Percentiles rank a stretch among this genome's conserved stretches.
phyloP scores from a whole-genome alignment of 2,113 vertebrate genomes.

The Cavia porcellus region DNA sequence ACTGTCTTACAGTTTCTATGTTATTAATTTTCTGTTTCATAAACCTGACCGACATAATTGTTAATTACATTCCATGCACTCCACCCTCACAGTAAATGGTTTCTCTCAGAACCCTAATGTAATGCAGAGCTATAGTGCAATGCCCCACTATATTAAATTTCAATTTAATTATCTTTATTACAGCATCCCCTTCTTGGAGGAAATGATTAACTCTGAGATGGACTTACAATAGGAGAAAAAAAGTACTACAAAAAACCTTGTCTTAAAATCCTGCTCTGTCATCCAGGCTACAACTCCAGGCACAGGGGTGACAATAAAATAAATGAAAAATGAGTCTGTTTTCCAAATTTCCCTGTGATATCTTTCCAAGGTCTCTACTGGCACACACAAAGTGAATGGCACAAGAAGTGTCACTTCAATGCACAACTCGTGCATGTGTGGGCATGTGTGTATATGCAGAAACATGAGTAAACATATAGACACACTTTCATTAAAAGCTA shows the following conservation, averaged over 20 bases:
- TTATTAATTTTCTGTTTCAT: slow-evolving; percentile 83
- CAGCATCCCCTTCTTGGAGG: slow-evolving; percentile 76
- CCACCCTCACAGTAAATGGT: slow-evolving; percentile 72
- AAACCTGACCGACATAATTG: slow-evolving; percentile 83
- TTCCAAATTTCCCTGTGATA: slow-evolving; percentile 12
- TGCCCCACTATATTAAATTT: slow-evolving; percentile 82
- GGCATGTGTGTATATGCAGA: accelerated
- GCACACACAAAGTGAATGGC: slow-evolving; percentile 1
- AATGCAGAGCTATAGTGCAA: slow-evolving; percentile 72
- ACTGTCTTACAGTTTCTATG: slow-evolving; percentile 53
- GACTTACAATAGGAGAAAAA: slow-evolving; percentile 74
- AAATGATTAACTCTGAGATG: slow-evolving; percentile 83
- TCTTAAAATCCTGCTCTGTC: slow-evolving; percentile 52
- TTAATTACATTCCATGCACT: slow-evolving; percentile 73
- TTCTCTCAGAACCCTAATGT: slow-evolving; percentile 79
- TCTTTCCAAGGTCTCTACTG: not conserved
- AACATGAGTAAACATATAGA: accelerated
- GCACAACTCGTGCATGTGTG: not conserved
- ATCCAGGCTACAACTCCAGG: not conserved
- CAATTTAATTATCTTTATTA: slow-evolving; percentile 86
- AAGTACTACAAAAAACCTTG: slow-evolving; percentile 36
- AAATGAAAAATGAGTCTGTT: slow-evolving; percentile 66
- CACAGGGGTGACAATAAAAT: slow-evolving; percentile 41
- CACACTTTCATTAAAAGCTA: slow-evolving; percentile 2
- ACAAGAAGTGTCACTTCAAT: not conserved